Evolutionary conservation across 2,888 invertebrate genomes (phyloP), one percentile per base, ranked within the genome.

Genomic region (Hyalella azteca): DNA sequence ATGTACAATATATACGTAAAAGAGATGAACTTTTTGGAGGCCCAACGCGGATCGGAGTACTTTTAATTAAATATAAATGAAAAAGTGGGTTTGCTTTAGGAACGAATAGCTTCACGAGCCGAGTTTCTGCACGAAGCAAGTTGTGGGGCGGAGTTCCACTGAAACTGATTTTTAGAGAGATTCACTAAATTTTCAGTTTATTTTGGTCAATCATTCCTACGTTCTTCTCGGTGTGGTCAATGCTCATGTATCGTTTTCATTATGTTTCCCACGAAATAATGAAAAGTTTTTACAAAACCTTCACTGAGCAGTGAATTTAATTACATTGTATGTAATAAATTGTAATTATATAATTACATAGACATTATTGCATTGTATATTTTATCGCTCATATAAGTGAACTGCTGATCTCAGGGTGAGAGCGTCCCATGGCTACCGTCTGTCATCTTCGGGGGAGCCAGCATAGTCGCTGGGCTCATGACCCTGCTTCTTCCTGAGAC

Each of bases 401-500:
- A 11, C 15, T 45, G 45, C 45, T 15, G 7, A 22, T 9, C 36
- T 1, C 66, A 78, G 79, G 78, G 78, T 32, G 49, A 13, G 66
- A 66, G 49, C 66, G 45, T 78, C 59, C 81, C 78, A 76, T 54
- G 59, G 48, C 54, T 81, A 29, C 83, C 82, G 5, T 76, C 77
- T n/a, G 79, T 92, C 19, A 90, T 93, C 50, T 94, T 95, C 86
- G 94, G 94, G 2, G 86, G 91, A 0, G 89, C 92, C 13, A 93
- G 94, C 0, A 86, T 94, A 0, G 86, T 93, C 66, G 94, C 93
- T 2, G 92, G 93, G 0, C 86, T 90, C 0, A 89, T 93, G 3
- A 92, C 93, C 84, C 86, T 92, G 0, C 87, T 93, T 49, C 87
- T 95, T 80, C 95, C 95, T 0, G 95, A 95, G 88, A 95, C 95